These are phyloP conservation scores for Apostichopus californicus DNA, from an alignment of 35 echinoderm and acorn worm species.

Conservation along the genomic window DNA sequence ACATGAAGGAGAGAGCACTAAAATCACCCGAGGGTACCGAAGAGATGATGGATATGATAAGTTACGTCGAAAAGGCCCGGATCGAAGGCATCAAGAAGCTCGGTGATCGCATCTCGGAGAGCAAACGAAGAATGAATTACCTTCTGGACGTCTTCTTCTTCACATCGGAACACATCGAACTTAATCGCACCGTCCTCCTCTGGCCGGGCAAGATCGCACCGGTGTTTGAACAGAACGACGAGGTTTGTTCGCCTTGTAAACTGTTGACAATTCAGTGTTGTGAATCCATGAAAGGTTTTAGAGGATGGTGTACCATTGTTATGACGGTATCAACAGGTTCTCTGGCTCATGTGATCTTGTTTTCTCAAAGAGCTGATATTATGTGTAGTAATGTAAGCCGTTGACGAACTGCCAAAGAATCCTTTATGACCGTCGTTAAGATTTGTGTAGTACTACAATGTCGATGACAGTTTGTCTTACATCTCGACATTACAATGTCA, in stretches of 20 bases:
- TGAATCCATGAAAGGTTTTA: background rate
- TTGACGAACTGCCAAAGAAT: too few species aligned
- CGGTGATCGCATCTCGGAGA: conserved; percentile 72
- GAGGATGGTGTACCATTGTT: too few species aligned
- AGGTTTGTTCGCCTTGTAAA: conserved; percentile 45
- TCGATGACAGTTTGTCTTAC: too few species aligned
- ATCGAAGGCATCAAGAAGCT: conserved; percentile 86
- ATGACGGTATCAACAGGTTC: too few species aligned
- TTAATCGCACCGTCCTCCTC: conserved; percentile 81
- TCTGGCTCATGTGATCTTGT: too few species aligned
- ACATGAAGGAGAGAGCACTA: conserved; percentile 89
- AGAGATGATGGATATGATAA: conserved; percentile 96
- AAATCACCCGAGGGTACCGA: conserved; percentile 83
- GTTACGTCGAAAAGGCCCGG: conserved; percentile 92
- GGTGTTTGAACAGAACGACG: conserved; percentile 97
- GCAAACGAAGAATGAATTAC: conserved; percentile 81
- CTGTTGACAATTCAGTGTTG: background rate
- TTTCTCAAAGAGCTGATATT: too few species aligned
- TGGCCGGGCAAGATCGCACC: conserved; percentile 91
- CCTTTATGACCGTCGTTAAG: too few species aligned
- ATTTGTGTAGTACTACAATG: too few species aligned
- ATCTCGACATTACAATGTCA: too few species aligned
- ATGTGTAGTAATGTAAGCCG: too few species aligned
- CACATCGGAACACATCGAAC: conserved; percentile 84
- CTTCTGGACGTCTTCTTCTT: conserved; percentile 96